phyloP scores from a whole-genome alignment of 2,113 vertebrate species.

The Pan paniscus region DNA sequence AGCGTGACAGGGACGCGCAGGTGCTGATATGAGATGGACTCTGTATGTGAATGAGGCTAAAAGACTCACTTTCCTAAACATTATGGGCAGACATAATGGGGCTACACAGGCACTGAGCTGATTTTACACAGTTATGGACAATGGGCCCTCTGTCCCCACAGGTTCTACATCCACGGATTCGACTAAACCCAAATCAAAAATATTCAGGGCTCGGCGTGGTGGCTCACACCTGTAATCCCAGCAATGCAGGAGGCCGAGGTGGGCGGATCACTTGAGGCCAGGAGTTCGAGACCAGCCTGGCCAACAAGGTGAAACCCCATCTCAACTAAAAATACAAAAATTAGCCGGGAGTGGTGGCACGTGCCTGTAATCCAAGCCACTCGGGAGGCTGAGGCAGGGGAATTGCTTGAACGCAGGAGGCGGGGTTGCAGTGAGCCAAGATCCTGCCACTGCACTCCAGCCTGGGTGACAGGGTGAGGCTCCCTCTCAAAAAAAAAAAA shows the following conservation, averaged over 20 bases:
- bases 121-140: neutral
- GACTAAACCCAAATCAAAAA: neutral
- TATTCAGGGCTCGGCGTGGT: rapidly evolving
- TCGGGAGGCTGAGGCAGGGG: neutral
- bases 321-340: neutral
- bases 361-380: neutral
- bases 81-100: neutral
- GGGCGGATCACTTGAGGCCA: no score
- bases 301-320: no score
- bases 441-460: neutral
- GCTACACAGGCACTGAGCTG: neutral
- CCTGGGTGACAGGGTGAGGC: no score
- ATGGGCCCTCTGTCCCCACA: neutral
- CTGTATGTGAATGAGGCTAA: neutral
- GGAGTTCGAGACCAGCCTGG: no score
- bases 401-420: neutral
- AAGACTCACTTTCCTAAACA: neutral
- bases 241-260: no score
- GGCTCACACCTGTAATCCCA: no score
- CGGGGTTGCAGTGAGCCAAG: neutral
- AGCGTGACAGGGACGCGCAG: neutral
- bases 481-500: neutral
- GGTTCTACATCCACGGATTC: neutral
- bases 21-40: neutral
- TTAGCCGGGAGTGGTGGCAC: rapidly evolving